Conservation (phyloP, 2,113 vertebrate genomes). For the Eira barbara region DNA sequence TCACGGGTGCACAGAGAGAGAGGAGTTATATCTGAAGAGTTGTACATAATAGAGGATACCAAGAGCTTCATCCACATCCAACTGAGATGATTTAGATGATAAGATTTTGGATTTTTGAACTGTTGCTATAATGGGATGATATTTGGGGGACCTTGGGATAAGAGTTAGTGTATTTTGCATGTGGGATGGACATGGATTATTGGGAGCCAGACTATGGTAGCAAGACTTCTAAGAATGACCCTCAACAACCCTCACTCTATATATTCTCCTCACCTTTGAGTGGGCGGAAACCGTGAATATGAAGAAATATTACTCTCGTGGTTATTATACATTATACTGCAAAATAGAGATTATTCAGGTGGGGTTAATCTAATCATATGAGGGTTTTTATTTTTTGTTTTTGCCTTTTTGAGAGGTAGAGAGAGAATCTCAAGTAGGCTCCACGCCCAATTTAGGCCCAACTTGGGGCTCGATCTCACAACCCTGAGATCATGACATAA, state of each 20-base stretch:
- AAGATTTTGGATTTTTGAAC: neutral
- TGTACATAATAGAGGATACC: neutral
- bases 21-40: neutral
- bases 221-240: neutral
- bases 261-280: neutral
- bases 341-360: neutral
- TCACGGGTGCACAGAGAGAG: neutral
- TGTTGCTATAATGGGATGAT: neutral
- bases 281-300: neutral
- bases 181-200: neutral
- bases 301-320: neutral
- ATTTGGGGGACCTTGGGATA: neutral
- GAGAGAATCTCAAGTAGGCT: no score
- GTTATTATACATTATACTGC: neutral
- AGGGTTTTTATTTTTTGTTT: no score
- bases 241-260: neutral
- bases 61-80: neutral
- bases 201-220: neutral
- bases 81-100: neutral
- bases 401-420: no score
- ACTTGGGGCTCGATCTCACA: no score
- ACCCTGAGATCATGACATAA: no score
- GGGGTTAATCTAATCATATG: neutral
- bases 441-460: no score
- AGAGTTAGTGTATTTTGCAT: neutral